phyloP scores from a whole-genome alignment of 2,797 vertebrate genomes.

The Amblyraja radiata region DNA sequence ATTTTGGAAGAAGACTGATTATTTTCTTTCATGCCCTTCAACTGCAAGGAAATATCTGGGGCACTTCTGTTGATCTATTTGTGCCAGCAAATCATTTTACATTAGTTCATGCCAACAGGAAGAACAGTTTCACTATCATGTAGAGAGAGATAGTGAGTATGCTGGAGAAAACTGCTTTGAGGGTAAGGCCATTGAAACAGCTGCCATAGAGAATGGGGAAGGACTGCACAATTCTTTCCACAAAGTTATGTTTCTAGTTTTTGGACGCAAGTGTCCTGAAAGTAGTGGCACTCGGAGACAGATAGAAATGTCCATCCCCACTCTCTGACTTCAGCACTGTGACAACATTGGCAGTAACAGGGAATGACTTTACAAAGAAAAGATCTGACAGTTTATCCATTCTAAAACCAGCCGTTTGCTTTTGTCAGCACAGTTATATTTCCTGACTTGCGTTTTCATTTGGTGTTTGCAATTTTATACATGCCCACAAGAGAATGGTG shows the following conservation, averaged over 20 bases:
- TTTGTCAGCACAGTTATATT: neutral
- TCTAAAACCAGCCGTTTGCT: neutral
- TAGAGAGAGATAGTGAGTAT: no score
- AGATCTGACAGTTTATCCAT: neutral
- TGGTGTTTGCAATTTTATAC: neutral
- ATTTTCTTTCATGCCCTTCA: neutral
- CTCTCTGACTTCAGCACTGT: no score
- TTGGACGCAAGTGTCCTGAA: neutral
- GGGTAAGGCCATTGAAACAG: neutral
- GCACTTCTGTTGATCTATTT: neutral
- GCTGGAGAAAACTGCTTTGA: neutral
- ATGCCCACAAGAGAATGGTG: neutral
- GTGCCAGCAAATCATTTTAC: neutral
- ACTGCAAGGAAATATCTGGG: neutral
- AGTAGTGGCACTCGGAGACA: neutral
- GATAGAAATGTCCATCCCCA: neutral
- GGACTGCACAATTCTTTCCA: neutral
- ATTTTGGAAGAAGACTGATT: neutral
- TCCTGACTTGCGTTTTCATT: neutral
- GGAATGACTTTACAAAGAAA: neutral
- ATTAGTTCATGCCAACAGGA: neutral
- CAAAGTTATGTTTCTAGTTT: neutral
- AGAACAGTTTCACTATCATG: neutral
- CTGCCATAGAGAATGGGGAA: neutral
- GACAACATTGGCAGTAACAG: neutral